A percentile compares a stretch with the other conserved stretches of the same genome.
These are phyloP conservation scores for Trachemys scripta DNA, from an alignment of 2,113 vertebrate species.

Conservation along the genomic window DNA sequence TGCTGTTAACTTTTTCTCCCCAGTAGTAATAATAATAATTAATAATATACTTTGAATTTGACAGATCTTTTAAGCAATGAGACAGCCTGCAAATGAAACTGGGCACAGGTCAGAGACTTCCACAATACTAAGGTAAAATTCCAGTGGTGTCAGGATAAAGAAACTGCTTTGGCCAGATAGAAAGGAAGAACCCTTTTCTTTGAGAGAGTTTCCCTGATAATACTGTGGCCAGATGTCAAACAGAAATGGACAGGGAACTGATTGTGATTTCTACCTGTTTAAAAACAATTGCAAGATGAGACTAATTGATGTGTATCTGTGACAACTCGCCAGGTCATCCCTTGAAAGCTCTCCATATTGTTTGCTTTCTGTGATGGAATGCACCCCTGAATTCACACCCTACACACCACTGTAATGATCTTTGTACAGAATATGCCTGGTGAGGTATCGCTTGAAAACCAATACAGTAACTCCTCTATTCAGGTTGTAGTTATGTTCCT, in stretches of 20 bases:
- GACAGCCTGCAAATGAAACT: background rate
- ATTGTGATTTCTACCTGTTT: background rate
- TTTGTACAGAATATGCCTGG: background rate
- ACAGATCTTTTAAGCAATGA: background rate
- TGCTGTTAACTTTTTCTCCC: background rate
- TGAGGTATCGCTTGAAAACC: background rate
- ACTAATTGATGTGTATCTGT: background rate
- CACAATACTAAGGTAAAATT: background rate
- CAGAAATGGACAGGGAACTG: background rate
- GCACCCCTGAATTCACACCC: background rate
- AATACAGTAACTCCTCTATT: background rate
- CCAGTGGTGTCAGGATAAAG: background rate
- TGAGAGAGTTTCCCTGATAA: background rate
- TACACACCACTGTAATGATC: background rate
- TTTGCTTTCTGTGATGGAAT: background rate
- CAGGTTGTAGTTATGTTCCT: too few relatives aligned
- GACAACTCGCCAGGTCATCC: accelerated
- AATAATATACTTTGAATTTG: background rate
- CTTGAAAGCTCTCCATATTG: background rate
- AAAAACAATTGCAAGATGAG: background rate
- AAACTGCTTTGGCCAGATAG: background rate
- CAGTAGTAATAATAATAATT: background rate
- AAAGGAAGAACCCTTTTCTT: background rate
- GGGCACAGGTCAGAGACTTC: background rate
- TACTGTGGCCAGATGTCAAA: background rate